phyloP scores from a whole-genome alignment of 2,888 invertebrate genomes.

The Harmothoe impar region DNA sequence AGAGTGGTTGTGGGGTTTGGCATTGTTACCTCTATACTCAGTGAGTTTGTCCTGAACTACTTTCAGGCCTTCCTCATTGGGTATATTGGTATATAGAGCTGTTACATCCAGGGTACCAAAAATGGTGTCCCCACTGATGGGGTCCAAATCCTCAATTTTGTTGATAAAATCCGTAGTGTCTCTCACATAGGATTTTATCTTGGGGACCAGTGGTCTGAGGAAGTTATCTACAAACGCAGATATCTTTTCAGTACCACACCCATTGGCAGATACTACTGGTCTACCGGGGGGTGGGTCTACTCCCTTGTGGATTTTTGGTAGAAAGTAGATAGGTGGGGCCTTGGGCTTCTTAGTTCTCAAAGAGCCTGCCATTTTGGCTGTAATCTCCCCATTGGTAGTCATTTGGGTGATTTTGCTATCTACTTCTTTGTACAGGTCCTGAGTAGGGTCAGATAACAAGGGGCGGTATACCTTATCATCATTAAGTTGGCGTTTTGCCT shows the following conservation, averaged over 20 bases:
- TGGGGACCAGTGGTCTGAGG: background rate
- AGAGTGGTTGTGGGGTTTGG: background rate
- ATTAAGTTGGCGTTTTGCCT: background rate
- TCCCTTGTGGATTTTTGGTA: slow-evolving; percentile 9
- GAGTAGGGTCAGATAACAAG: background rate
- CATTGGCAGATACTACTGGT: background rate
- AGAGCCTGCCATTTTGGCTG: background rate
- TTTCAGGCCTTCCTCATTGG: background rate
- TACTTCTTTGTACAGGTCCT: background rate
- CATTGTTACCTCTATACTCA: background rate
- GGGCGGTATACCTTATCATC: background rate
- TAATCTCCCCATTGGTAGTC: background rate
- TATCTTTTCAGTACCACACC: background rate
- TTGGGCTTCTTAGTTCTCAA: background rate
- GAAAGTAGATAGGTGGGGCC: background rate
- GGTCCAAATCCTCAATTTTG: background rate
- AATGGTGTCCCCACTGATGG: background rate
- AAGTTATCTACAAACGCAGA: background rate
- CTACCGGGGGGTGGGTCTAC: background rate
- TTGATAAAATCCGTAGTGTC: background rate
- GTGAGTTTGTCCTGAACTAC: background rate
- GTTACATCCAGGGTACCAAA: background rate
- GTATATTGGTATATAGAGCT: background rate
- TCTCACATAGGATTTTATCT: background rate
- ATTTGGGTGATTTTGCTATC: background rate